Evolutionary conservation across 2,888 invertebrate species (phyloP), one percentile per base, ranked within the genome.

Genomic region (Axea sp.): DNA sequence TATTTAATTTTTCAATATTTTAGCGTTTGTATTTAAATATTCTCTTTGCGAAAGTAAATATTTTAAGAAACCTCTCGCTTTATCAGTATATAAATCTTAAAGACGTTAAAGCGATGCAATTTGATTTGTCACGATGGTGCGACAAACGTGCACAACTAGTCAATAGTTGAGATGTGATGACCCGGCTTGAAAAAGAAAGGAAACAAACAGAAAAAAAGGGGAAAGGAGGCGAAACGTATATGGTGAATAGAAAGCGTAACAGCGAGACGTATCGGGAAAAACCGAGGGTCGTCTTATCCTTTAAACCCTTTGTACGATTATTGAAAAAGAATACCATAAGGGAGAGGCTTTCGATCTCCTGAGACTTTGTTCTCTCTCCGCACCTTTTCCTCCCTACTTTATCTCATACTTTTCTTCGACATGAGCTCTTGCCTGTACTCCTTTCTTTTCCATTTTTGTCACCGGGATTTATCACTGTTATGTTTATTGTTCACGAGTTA

Each of bases 291-390:
- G 53, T 41, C 65, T 81, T 81, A 81, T 83, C 82, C 81, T 76
- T 78, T 80, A 83, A 83, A 81, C 80, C 83, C 78, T 76, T 77
- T 77, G 78, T 82, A 83, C 81, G 83, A 82, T 78, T 78, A 78
- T 80, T 81, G 82, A 80, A 81, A 80, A 82, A 78, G 80, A 80
- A 79, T 81, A 75, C 80, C 78, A 77, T 80, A 82, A 82, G 77
- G 57, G 67, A 53, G 49, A 78, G 78, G 76, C 67, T 81, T 83
- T 80, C 78, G 80, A 80, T 81, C 80, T 80, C 77, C 45, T 35
- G 68, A 64, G 68, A 69, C 64, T 68, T 45, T 8, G 60, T 65
- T 59, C 35, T 37, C 43, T 43, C 49, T 39, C 9, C 26, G 8
- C 65, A 14, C 57, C 28, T 60, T 55, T 59, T 64, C n/a, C 26